Percentiles rank a stretch among this genome's conserved stretches.
These are phyloP conservation scores for Rhagonycha fulva DNA, from an alignment of 2,888 invertebrate species.

Conservation along the genomic window DNA sequence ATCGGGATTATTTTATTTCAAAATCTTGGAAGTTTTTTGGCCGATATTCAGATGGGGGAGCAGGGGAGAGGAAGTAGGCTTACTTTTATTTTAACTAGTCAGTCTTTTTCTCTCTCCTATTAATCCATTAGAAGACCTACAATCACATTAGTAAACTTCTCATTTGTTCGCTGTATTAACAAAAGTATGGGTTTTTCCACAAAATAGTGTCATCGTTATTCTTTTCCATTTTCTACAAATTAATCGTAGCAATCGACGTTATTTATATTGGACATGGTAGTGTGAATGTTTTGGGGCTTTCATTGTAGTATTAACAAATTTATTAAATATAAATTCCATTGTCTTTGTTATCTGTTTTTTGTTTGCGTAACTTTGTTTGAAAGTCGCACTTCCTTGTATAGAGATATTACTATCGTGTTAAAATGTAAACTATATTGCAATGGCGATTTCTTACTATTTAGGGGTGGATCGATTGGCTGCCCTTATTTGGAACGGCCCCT, in stretches of 20 bases:
- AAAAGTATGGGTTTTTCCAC: neutral
- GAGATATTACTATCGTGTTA: neutral
- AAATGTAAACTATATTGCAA: constrained; percentile 18
- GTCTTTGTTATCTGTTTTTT: neutral
- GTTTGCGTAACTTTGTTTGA: neutral
- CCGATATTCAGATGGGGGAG: constrained; percentile 39
- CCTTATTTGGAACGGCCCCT: constrained; percentile 32
- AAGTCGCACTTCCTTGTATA: neutral
- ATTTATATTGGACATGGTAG: neutral
- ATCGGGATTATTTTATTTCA: neutral
- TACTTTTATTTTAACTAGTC: constrained; percentile 65
- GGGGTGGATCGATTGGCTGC: constrained; percentile 32
- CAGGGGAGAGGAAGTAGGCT: constrained; percentile 72
- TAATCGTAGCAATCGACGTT: too few species aligned
- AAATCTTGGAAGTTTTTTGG: neutral
- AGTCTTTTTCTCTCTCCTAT: constrained; percentile 84
- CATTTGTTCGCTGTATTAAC: neutral
- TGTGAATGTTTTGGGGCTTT: neutral
- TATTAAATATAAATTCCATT: neutral
- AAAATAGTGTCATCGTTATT: neutral
- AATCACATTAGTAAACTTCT: neutral
- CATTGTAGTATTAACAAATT: neutral
- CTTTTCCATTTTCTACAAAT: neutral
- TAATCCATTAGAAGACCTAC: constrained; percentile 40
- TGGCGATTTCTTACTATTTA: constrained; percentile 28